Conservation (phyloP, 1,140 invertebrate genomes). For the Contarinia nasturtii region DNA sequence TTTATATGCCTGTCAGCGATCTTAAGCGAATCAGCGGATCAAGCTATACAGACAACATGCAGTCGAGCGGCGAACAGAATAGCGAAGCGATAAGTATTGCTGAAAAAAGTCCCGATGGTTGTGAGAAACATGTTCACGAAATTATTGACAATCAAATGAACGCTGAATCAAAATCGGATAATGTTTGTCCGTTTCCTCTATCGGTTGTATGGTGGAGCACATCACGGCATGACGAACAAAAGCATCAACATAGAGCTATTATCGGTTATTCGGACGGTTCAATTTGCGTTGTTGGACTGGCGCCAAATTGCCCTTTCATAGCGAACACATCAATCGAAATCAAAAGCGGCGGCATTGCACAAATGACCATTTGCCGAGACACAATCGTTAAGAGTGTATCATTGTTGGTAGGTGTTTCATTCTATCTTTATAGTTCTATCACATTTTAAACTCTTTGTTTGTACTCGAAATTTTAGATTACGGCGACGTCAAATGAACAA, state of each 20-base stretch:
- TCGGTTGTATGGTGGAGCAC: constrained; percentile 54
- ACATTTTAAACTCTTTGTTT: neutral
- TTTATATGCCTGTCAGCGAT: constrained; percentile 1
- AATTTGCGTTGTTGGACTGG: constrained; percentile 47
- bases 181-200: constrained; percentile 30
- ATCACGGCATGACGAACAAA: constrained; percentile 26
- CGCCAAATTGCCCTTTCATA: constrained; percentile 38
- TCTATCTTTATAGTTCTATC: neutral
- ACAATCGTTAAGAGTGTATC: constrained; percentile 42
- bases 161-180: constrained; percentile 10
- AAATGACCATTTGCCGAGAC: constrained; percentile 44
- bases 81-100: constrained; percentile 6
- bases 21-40: constrained; percentile 30
- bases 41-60: constrained; percentile 28
- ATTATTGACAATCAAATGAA: neutral
- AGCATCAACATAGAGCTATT: constrained; percentile 36
- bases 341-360: constrained; percentile 28
- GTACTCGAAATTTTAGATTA: constrained; percentile 39
- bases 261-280: constrained; percentile 52
- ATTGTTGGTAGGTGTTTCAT: constrained; percentile 33
- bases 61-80: constrained; percentile 34
- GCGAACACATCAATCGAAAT: constrained; percentile 39
- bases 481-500: constrained; percentile 36
- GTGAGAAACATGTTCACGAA: neutral
- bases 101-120: neutral